phyloP scores from a whole-genome alignment of 1,140 invertebrate genomes.

The Pollicipes pollicipes region DNA sequence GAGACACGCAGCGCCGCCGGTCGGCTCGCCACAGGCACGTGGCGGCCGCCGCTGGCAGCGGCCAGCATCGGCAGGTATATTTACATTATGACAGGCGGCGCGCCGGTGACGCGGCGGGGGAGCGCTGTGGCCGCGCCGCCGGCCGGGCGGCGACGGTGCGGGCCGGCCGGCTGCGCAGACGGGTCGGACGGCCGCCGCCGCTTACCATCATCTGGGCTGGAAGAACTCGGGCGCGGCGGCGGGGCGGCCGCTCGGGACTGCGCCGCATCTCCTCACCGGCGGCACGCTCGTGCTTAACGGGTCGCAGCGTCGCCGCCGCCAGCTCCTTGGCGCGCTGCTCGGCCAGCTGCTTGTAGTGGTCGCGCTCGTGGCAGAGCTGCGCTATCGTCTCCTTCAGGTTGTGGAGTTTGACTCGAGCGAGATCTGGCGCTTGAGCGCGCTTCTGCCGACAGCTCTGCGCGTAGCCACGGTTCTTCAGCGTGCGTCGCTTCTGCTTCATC shows the following conservation, averaged over 20 bases:
- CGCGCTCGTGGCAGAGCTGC: slow-evolving; percentile 1
- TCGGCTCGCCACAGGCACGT: not conserved
- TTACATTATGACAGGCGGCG: not conserved
- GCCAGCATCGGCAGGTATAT: slow-evolving; percentile 1
- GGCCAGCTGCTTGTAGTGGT: not conserved
- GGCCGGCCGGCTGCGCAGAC: not conserved
- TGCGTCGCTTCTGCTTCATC: slow-evolving; percentile 88
- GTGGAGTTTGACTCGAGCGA: slow-evolving; percentile 2
- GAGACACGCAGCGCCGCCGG: too few species aligned
- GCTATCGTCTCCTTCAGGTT: not conserved
- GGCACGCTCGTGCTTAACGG: not conserved
- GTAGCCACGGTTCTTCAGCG: slow-evolving; percentile 95
- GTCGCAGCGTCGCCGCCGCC: not conserved
- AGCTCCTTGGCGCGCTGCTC: not conserved
- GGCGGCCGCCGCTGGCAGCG: too few species aligned
- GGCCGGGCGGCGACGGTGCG: too few species aligned
- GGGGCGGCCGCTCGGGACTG: too few species aligned
- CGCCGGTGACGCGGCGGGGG: too few species aligned
- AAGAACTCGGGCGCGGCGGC: not conserved
- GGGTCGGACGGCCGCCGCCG: too few species aligned
- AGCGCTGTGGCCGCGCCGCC: too few species aligned
- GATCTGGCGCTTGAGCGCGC: slow-evolving; percentile 38
- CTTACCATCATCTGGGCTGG: slow-evolving; percentile 1
- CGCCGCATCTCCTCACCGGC: not conserved
- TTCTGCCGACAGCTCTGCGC: slow-evolving; percentile 95